phyloP scores from a whole-genome alignment of 2,113 vertebrate species.

The Labrus mixtus region DNA sequence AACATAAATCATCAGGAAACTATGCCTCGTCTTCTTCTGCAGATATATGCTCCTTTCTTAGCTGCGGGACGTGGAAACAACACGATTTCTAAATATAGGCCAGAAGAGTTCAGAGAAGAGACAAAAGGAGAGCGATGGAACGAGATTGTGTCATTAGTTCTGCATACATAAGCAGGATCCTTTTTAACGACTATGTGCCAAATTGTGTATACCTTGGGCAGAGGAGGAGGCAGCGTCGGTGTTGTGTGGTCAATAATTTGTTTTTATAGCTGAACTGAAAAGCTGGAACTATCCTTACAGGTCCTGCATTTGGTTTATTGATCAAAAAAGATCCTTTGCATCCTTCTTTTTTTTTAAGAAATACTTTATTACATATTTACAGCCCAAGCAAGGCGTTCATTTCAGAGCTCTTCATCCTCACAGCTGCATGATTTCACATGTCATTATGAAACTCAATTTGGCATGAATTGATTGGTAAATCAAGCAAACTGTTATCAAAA shows the following conservation, averaged over 20 bases:
- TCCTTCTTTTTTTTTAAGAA: neutral
- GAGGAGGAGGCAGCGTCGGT: neutral
- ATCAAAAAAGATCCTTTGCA: neutral
- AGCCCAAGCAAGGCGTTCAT: neutral
- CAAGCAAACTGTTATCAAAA: constrained; percentile 7
- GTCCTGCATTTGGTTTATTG: constrained; percentile 4
- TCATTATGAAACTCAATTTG: constrained; percentile 28
- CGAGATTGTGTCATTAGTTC: constrained; percentile 58
- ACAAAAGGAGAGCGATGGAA: constrained; percentile 2
- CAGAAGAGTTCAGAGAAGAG: constrained; percentile 23
- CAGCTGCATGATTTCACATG: constrained; percentile 23
- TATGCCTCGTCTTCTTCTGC: neutral
- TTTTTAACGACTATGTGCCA: constrained; percentile 52
- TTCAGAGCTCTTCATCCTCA: neutral
- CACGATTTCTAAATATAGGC: constrained; percentile 43
- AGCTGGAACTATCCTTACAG: constrained; percentile 5
- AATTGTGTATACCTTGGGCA: constrained; percentile 17
- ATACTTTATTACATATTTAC: neutral
- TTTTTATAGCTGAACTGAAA: constrained; percentile 26
- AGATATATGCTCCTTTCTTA: neutral
- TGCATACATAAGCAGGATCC: constrained; percentile 50
- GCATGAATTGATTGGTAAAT: constrained; percentile 18
- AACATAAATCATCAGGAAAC: neutral
- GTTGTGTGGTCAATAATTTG: constrained; percentile 43
- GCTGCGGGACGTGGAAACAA: neutral